Evolutionary conservation across 2,888 invertebrate species (phyloP), one percentile per base, ranked within the genome.

Genomic region (Clunio marinus): DNA sequence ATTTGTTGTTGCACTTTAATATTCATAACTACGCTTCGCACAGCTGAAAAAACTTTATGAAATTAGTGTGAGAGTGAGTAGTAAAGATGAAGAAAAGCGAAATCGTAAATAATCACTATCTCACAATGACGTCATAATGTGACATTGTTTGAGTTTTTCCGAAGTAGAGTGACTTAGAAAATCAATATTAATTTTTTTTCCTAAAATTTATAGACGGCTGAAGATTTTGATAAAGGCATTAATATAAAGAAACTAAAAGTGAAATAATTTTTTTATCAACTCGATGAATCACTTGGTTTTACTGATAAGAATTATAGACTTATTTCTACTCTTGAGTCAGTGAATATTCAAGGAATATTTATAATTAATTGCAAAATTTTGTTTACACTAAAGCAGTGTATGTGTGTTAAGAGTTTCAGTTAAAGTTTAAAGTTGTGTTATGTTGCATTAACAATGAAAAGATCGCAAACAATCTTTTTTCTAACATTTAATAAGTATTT

Each of bases 131-230:
- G 51, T 51, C 51, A 51, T n/a, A n/a, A n/a, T n/a, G n/a, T 2
- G 51, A 22, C 51, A 22, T 20, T 51, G 51, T 51, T 51, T 51
- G n/a, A n/a, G n/a, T n/a, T n/a, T n/a, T n/a, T n/a, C n/a, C n/a
- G n/a, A n/a, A n/a, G n/a, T 45, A 15, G 17, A 3, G 51, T 2
- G 22, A 51, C 3, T 5, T 5, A 8, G 35, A 22, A 51, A 51
- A 51, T 51, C 51, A 22, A 51, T 51, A 51, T 8, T n/a, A n/a
- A n/a, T n/a, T n/a, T n/a, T n/a, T n/a, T n/a, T n/a, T n/a, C n/a
- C n/a, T n/a, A n/a, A n/a, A n/a, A n/a, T n/a, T n/a, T n/a, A n/a
- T n/a, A n/a, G n/a, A n/a, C n/a, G n/a, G n/a, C n/a, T n/a, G n/a
- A n/a, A n/a, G n/a, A n/a, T n/a, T n/a, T n/a, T n/a, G n/a, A n/a